These are phyloP conservation scores for Mus pahari DNA, from an alignment of 2,113 vertebrate species.

Conservation along the genomic window DNA sequence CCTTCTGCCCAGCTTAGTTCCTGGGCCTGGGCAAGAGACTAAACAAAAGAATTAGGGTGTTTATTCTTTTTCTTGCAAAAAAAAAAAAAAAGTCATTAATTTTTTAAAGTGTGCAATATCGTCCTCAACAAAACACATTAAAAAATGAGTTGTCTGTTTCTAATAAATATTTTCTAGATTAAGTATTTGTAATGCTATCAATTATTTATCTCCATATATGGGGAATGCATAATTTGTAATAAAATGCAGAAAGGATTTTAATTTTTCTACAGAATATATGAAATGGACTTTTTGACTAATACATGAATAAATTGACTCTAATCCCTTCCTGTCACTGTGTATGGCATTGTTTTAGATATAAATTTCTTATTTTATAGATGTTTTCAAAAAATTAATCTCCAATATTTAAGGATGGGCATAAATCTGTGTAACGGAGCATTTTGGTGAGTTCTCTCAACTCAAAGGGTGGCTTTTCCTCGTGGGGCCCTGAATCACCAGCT, in stretches of 20 bases:
- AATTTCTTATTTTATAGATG: conserved; percentile 79
- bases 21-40: background rate
- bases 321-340: conserved; percentile 60
- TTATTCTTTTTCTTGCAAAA: conserved; percentile 38
- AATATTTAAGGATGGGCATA: conserved; percentile 71
- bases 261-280: conserved; percentile 79
- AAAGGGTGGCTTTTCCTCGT: background rate
- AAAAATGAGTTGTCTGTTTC: conserved; percentile 72
- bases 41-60: conserved; percentile 55
- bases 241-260: conserved; percentile 78
- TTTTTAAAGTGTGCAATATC: conserved; percentile 73
- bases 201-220: conserved; percentile 81
- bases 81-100: conserved; percentile 70
- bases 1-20: background rate
- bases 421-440: conserved; percentile 47
- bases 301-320: conserved; percentile 79
- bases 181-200: conserved; percentile 79
- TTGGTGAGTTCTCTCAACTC: background rate
- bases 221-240: conserved; percentile 79
- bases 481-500: background rate
- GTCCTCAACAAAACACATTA: conserved; percentile 68
- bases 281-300: conserved; percentile 81
- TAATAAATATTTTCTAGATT: conserved; percentile 84
- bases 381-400: conserved; percentile 80
- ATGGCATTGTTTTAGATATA: conserved; percentile 70